These are phyloP conservation scores for Triops cancriformis DNA, from an alignment of 1,140 invertebrate species.

Conservation along the genomic window DNA sequence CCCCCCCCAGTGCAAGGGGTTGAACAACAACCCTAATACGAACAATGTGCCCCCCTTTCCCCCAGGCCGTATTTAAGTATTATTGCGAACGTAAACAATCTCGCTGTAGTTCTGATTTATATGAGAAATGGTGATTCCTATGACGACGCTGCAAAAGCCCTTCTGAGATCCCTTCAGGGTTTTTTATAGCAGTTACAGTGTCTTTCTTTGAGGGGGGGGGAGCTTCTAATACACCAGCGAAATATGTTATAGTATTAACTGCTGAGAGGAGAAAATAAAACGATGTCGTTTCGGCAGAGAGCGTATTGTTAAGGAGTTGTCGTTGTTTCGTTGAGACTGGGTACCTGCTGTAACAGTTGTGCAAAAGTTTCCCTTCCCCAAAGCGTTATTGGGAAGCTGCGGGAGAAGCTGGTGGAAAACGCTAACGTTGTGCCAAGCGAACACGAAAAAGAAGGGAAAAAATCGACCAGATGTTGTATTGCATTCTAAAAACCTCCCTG, in stretches of 20 bases:
- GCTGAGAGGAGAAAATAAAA: not conserved
- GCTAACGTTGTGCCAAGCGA: too few relatives aligned
- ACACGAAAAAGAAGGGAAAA: not conserved
- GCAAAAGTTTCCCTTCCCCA: not conserved
- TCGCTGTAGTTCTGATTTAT: not conserved
- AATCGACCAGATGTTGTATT: not conserved
- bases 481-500: not conserved
- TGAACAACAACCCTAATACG: not conserved
- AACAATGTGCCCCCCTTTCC: not conserved
- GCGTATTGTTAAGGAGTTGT: not conserved
- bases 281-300: not conserved
- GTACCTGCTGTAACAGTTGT: not conserved
- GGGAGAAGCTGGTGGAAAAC: not conserved
- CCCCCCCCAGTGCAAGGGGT: not conserved
- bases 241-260: not conserved
- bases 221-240: too few relatives aligned
- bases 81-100: conserved; percentile 1
- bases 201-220: too few relatives aligned
- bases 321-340: not conserved
- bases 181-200: too few relatives aligned
- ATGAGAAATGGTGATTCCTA: not conserved
- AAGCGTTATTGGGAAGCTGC: too few relatives aligned
- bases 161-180: too few relatives aligned
- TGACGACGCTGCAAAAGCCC: too few relatives aligned
- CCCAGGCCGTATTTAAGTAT: not conserved